A percentile compares a stretch with the other conserved stretches of the same genome.
Evolutionary conservation across 2,797 vertebrate genomes (phyloP).

Genomic region (Amniataba percoides): DNA sequence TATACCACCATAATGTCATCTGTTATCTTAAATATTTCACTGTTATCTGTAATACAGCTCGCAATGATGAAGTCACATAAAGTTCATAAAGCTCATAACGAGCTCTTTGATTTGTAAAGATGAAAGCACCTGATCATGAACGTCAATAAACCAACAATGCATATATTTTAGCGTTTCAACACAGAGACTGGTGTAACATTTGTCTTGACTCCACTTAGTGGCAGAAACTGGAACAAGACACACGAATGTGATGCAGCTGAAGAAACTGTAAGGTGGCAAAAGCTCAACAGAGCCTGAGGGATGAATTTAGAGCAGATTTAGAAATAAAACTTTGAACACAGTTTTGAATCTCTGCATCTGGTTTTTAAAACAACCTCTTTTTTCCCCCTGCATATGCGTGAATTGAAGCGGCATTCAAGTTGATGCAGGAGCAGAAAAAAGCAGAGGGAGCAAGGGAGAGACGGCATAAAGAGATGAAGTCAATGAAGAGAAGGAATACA

Average conservation of each 20-base stretch:
- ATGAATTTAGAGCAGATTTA: conserved; percentile 5
- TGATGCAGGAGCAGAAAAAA: neutral
- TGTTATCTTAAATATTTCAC: neutral
- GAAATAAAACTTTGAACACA: neutral
- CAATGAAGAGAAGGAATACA: conserved; percentile 10
- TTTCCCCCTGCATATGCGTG: neutral
- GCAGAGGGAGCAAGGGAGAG: neutral
- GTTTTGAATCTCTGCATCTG: neutral
- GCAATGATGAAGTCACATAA: neutral
- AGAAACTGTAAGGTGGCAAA: conserved; percentile 1
- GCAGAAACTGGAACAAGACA: conserved; percentile 39
- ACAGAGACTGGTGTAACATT: conserved; percentile 10
- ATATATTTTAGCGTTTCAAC: neutral
- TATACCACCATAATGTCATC: neutral
- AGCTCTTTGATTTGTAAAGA: neutral
- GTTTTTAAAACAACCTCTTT: neutral
- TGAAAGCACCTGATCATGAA: neutral
- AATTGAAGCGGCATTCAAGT: conserved; percentile 2
- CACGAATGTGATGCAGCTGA: neutral
- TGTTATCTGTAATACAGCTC: neutral
- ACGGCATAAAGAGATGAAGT: neutral
- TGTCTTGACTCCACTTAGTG: conserved; percentile 53
- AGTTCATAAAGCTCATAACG: conserved; percentile 2
- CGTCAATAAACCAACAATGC: neutral
- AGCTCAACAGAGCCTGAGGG: neutral